These are phyloP conservation scores for Pipistrellus pipistrellus DNA, from an alignment of 2,797 vertebrate species.

Conservation along the genomic window DNA sequence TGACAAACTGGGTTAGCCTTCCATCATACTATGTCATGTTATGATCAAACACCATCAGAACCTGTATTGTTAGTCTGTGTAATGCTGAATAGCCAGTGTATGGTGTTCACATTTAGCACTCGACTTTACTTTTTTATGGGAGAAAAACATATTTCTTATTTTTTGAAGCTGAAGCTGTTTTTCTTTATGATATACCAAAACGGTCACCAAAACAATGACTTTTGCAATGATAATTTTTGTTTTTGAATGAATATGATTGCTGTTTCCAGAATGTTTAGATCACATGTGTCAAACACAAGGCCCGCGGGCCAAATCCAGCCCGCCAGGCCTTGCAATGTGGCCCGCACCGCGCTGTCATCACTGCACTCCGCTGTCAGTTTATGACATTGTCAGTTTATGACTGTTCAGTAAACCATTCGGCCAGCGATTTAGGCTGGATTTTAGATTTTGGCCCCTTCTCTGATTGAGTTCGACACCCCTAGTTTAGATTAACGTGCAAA, in stretches of 20 bases:
- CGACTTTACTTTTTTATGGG: constrained; percentile 20
- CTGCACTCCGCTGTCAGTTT: too few relatives aligned
- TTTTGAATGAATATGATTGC: constrained; percentile 21
- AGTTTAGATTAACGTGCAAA: neutral
- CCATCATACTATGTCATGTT: neutral
- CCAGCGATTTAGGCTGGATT: too few relatives aligned
- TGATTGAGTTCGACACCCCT: too few relatives aligned
- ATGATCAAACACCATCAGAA: neutral
- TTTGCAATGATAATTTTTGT: neutral
- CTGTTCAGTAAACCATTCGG: too few relatives aligned
- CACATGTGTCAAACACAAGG: too few relatives aligned
- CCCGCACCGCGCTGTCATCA: too few relatives aligned
- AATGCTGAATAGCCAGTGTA: neutral
- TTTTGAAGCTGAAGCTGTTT: neutral
- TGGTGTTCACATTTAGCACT: neutral
- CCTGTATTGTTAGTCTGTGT: neutral
- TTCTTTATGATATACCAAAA: neutral
- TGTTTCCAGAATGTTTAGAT: neutral
- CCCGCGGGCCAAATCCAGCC: too few relatives aligned
- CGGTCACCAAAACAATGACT: neutral
- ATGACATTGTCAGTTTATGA: too few relatives aligned
- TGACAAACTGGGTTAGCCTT: constrained; percentile 36
- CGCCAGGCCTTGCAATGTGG: too few relatives aligned
- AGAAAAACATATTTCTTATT: constrained; percentile 55
- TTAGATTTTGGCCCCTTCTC: too few relatives aligned